Percentiles rank a stretch among this genome's conserved stretches.
These are phyloP conservation scores for Hermaeophaga mercurialis DNA, from an alignment of 2,888 invertebrate genomes.

Conservation along the genomic window DNA sequence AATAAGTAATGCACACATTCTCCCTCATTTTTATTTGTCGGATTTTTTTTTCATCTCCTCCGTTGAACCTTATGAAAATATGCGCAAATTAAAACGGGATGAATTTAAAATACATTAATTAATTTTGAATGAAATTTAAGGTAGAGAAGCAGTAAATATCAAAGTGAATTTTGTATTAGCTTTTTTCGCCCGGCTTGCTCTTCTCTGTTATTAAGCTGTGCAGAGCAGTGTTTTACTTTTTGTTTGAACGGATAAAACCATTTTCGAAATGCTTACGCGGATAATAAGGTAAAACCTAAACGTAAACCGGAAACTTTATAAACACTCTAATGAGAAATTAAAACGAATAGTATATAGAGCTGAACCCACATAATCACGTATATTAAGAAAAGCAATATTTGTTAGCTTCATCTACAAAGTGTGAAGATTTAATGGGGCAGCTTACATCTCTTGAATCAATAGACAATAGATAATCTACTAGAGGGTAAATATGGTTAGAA, in stretches of 20 bases:
- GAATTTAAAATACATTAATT: conserved; percentile 2
- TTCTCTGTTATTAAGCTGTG: neutral
- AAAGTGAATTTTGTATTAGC: conserved; percentile 2
- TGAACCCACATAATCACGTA: neutral
- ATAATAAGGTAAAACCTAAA: conserved; percentile 6
- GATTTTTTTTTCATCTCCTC: neutral
- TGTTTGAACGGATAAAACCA: conserved; percentile 2
- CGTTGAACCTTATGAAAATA: neutral
- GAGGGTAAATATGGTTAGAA: no score
- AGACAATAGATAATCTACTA: no score
- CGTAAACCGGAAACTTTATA: neutral
- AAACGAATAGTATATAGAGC: conserved; percentile 7
- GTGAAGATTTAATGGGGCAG: no score
- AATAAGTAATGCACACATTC: no score
- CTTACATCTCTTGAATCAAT: no score
- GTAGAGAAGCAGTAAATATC: neutral
- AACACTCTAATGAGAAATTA: conserved; percentile 6
- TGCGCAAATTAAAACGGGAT: neutral
- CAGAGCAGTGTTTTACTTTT: neutral
- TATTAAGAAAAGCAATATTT: neutral
- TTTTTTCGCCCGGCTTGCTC: neutral
- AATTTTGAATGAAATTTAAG: conserved; percentile 1
- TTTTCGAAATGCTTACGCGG: conserved; percentile 11
- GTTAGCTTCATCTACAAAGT: neutral
- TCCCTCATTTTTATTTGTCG: no score